Evolutionary conservation across 2,797 vertebrate genomes (phyloP).

Genomic region (Acipenser ruthenus): DNA sequence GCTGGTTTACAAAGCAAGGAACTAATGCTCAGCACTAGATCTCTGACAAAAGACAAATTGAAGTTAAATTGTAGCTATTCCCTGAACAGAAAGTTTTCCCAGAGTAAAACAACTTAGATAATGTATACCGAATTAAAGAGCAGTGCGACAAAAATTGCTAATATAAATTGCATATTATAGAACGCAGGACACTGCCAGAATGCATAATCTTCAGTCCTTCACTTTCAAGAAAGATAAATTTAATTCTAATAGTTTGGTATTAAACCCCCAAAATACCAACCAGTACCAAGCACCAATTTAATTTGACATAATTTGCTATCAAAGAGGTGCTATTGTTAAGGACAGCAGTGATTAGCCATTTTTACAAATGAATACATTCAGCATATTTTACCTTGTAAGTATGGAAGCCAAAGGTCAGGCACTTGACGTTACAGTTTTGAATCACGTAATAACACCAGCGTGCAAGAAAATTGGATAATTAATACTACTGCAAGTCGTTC

Average conservation of each 20-base stretch:
- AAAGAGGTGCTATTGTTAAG: background rate
- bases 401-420: conserved; percentile 28
- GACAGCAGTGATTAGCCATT: background rate
- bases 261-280: background rate
- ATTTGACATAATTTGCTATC: background rate
- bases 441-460: conserved; percentile 10
- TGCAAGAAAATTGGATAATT: conserved; percentile 19
- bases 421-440: conserved; percentile 18
- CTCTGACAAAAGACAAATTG: too few relatives aligned
- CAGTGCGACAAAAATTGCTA: background rate
- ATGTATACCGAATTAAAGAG: background rate
- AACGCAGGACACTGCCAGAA: too few relatives aligned
- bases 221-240: background rate
- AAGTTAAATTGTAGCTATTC: too few relatives aligned
- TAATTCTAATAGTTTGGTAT: background rate
- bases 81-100: too few relatives aligned
- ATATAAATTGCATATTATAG: too few relatives aligned
- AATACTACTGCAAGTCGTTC: background rate
- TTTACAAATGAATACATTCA: conserved; percentile 18
- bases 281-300: background rate
- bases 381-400: conserved; percentile 17
- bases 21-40: too few relatives aligned
- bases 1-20: too few relatives aligned
- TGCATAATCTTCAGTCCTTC: background rate
- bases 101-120: too few relatives aligned